Evolutionary conservation across 2,113 vertebrate species (phyloP).

Genomic region (Corynorhinus townsendii): DNA sequence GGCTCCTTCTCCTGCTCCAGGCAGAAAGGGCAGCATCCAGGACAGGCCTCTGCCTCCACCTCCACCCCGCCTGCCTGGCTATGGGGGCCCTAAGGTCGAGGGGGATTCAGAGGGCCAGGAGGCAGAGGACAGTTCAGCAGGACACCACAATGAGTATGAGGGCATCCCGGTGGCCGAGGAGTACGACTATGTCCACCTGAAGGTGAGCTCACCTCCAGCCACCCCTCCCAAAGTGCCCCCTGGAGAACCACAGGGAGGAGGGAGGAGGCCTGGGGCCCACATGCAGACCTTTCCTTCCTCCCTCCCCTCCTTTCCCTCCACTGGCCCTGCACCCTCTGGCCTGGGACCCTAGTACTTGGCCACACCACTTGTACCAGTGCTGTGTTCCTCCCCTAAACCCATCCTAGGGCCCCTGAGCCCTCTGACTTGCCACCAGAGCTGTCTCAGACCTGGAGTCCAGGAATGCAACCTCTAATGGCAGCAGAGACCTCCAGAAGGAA

Average conservation of each 20-base stretch:
- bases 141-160: conserved; percentile 88
- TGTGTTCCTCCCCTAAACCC: background rate
- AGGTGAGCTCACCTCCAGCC: conserved; percentile 60
- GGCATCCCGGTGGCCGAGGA: conserved; percentile 82
- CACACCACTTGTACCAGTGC: background rate
- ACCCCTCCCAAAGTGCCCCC: background rate
- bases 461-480: background rate
- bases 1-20: conserved; percentile 81
- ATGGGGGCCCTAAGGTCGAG: conserved; percentile 51
- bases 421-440: background rate
- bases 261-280: background rate
- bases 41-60: conserved; percentile 90
- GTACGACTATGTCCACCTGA: conserved; percentile 79
- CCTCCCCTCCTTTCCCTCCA: background rate
- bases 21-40: conserved; percentile 92
- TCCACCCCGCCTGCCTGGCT: conserved; percentile 80
- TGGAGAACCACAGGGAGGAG: background rate
- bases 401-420: background rate
- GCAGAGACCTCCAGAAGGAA: background rate
- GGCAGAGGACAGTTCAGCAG: conserved; percentile 56
- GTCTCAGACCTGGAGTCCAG: background rate
- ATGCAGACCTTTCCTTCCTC: background rate
- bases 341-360: background rate
- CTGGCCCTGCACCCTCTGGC: background rate
- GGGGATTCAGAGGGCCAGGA: conserved; percentile 49